phyloP scores from a whole-genome alignment of 2,888 invertebrate species.

The Lysandra bellargus region DNA sequence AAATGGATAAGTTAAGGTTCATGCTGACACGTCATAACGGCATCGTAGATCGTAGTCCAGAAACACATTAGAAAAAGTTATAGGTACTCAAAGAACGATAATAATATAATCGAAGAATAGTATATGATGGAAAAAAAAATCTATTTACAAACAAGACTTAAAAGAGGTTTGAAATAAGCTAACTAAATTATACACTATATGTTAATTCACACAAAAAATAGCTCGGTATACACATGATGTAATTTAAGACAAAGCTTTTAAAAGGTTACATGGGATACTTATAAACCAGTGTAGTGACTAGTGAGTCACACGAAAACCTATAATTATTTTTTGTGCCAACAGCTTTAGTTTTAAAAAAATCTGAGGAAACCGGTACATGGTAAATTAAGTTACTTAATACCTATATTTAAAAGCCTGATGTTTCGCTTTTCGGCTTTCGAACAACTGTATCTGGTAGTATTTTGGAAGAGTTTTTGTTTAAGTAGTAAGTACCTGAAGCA shows the following conservation, averaged over 20 bases:
- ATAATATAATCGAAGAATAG: too few species aligned
- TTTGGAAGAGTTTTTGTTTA: too few species aligned
- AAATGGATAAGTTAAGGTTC: background rate
- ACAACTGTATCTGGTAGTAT: background rate
- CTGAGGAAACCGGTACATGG: background rate
- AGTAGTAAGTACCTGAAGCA: too few species aligned
- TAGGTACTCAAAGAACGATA: too few species aligned
- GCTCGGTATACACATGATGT: background rate
- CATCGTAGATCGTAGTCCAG: background rate
- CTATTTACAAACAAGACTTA: background rate
- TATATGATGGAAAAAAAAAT: background rate
- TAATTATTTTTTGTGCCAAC: background rate
- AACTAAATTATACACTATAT: background rate
- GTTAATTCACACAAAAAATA: background rate
- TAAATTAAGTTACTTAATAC: background rate
- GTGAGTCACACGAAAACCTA: slow-evolving; percentile 2
- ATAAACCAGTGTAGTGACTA: background rate
- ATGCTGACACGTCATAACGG: background rate
- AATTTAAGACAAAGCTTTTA: background rate
- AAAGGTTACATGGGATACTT: background rate
- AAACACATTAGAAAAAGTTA: too few species aligned
- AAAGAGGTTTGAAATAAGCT: too few species aligned
- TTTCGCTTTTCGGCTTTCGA: background rate
- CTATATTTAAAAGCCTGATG: background rate
- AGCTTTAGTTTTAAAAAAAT: background rate